Conservation (phyloP, 2,797 vertebrate genomes). For the Triplophysa bombifrons region DNA sequence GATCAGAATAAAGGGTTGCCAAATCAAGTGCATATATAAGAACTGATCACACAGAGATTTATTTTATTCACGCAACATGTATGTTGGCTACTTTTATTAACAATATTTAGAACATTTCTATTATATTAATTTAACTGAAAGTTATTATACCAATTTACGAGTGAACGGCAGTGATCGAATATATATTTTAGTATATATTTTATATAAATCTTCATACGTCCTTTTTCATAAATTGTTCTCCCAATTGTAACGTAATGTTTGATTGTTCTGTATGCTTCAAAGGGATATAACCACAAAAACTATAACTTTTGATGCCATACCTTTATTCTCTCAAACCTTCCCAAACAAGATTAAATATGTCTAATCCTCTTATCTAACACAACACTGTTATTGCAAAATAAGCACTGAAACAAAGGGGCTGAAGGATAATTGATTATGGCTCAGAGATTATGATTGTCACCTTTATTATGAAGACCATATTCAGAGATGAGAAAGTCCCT, state of each 20-base stretch:
- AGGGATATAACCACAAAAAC: not conserved
- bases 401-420: slow-evolving; percentile 12
- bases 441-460: slow-evolving; percentile 31
- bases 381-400: slow-evolving; percentile 29
- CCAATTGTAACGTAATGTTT: not conserved
- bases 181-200: too few species aligned
- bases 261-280: too few species aligned
- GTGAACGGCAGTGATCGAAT: not conserved
- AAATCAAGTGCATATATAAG: not conserved
- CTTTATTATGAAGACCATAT: slow-evolving; percentile 20
- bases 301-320: slow-evolving; percentile 19
- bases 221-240: not conserved
- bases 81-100: not conserved
- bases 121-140: too few species aligned
- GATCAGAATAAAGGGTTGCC: not conserved
- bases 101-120: not conserved
- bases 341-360: slow-evolving; percentile 28
- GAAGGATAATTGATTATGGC: slow-evolving; percentile 33
- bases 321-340: slow-evolving; percentile 11
- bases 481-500: slow-evolving; percentile 12
- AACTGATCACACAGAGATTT: not conserved
- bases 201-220: too few species aligned
- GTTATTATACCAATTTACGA: too few species aligned
- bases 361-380: slow-evolving; percentile 42
- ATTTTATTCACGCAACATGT: not conserved